Evolutionary conservation across 2,797 vertebrate genomes (phyloP).

Genomic region (Acipenser oxyrinchus): DNA sequence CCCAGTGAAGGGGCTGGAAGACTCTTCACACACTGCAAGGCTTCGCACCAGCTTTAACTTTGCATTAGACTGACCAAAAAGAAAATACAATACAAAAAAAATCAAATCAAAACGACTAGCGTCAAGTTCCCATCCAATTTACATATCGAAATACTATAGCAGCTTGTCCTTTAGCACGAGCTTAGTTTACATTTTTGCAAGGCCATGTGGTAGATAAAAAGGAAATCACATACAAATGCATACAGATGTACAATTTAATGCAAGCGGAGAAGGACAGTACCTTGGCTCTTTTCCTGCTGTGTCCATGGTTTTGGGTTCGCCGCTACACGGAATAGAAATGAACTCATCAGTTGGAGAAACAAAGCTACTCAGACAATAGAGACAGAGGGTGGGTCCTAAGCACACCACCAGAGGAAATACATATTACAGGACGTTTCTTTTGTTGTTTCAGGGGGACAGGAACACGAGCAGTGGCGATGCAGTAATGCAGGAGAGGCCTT

Average conservation of each 20-base stretch:
- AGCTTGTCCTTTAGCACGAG: no score
- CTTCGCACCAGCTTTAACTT: conserved; percentile 95
- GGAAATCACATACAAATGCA: neutral
- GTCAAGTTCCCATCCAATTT: neutral
- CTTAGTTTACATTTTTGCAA: no score
- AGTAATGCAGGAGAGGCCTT: no score
- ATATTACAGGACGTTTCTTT: no score
- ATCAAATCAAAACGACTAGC: neutral
- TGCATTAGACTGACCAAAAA: conserved; percentile 76
- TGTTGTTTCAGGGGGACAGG: no score
- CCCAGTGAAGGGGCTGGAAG: conserved; percentile 70
- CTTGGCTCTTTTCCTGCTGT: conserved; percentile 92
- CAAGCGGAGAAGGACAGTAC: conserved; percentile 38
- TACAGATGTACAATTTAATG: neutral
- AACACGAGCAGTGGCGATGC: no score
- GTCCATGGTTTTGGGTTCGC: conserved; percentile 79
- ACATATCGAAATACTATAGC: no score
- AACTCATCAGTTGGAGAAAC: no score
- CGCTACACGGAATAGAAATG: conserved; percentile 56
- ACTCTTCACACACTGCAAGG: conserved; percentile 94
- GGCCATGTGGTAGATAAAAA: no score
- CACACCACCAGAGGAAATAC: no score
- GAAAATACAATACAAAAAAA: neutral
- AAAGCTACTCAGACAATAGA: no score
- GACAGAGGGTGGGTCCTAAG: no score